phyloP scores from a whole-genome alignment of 2,888 invertebrate species.

The Gandaritis pyraliata region DNA sequence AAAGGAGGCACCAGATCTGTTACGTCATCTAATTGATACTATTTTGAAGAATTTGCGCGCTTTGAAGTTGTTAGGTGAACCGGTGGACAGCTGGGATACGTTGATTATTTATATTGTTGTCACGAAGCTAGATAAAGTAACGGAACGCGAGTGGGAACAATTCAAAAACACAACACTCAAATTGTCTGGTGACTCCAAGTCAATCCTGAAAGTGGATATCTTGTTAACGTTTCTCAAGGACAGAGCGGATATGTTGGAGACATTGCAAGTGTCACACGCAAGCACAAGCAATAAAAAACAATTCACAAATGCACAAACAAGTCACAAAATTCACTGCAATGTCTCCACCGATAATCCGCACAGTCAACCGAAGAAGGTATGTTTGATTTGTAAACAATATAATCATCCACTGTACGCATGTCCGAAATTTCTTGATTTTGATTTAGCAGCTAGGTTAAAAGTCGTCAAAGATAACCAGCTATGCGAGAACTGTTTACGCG shows the following conservation, averaged over 20 bases:
- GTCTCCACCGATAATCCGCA: constrained; percentile 1
- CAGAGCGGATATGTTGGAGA: background rate
- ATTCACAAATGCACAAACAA: background rate
- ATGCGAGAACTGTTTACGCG: background rate
- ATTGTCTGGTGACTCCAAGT: background rate
- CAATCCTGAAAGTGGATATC: background rate
- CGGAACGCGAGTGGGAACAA: background rate
- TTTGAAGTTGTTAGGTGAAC: too few species aligned
- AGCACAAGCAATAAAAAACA: background rate
- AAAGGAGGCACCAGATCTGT: background rate
- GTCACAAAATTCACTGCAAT: background rate
- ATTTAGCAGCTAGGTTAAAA: background rate
- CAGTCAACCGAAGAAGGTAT: background rate
- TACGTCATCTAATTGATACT: background rate
- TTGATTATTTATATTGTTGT: background rate
- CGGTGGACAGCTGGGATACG: too few species aligned
- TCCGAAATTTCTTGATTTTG: background rate
- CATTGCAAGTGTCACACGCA: background rate
- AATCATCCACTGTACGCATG: background rate
- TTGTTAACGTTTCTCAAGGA: background rate
- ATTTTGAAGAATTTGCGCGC: too few species aligned
- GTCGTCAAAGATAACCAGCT: background rate
- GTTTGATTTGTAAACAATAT: background rate
- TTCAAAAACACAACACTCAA: background rate
- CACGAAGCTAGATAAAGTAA: background rate